phyloP scores from a whole-genome alignment of 2,797 vertebrate genomes.

The Chlorospingus semifuscus region DNA sequence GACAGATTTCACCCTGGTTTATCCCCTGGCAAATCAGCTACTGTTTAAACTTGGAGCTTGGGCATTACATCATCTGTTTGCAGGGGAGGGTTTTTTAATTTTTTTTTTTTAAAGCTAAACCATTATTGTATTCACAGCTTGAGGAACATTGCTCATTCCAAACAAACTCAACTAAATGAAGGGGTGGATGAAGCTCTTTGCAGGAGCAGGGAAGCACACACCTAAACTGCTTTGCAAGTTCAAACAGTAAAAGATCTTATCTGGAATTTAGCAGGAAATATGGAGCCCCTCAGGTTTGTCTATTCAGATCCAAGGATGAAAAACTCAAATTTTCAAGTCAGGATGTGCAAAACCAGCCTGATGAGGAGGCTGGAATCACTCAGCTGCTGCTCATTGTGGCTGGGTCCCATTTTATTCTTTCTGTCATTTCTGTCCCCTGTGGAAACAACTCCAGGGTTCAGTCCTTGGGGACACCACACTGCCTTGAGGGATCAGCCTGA shows the following conservation, averaged over 20 bases:
- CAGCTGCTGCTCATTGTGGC: background rate
- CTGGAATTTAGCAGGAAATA: constrained; percentile 22
- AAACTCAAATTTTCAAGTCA: background rate
- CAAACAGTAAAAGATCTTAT: constrained; percentile 26
- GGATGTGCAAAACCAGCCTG: background rate
- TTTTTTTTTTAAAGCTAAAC: background rate
- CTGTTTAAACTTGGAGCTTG: constrained; percentile 19
- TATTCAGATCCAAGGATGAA: background rate
- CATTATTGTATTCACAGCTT: background rate
- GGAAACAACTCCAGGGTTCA: background rate
- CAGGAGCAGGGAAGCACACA: constrained; percentile 14
- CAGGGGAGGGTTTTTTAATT: background rate
- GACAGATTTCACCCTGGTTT: constrained; percentile 6
- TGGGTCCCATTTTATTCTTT: background rate
- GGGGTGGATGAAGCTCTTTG: background rate
- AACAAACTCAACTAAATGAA: background rate
- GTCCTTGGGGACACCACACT: accelerated
- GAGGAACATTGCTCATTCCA: background rate
- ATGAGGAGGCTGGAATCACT: background rate
- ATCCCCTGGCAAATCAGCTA: constrained; percentile 25
- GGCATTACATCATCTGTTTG: constrained; percentile 41
- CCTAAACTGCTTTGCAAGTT: constrained; percentile 37
- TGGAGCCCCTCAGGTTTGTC: background rate
- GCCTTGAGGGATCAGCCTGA: background rate
- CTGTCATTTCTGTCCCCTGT: background rate